Conservation (phyloP, 2,113 vertebrate genomes). For the Oenanthe melanoleuca region DNA sequence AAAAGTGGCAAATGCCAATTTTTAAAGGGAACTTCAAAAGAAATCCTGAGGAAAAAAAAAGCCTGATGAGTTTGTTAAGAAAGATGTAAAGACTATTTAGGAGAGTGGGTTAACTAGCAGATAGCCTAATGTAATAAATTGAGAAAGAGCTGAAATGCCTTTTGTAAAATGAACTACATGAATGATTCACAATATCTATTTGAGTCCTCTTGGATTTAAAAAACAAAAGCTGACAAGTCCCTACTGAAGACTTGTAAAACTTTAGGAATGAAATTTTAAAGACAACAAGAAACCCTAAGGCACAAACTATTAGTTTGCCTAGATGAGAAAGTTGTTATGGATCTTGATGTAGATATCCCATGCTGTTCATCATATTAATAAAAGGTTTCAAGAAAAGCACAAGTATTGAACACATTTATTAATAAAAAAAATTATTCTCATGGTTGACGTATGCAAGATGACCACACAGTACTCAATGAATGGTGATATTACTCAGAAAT, state of each 20-base stretch:
- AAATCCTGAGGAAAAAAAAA: background rate
- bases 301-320: background rate
- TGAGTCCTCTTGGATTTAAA: background rate
- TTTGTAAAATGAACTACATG: background rate
- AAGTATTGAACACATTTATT: background rate
- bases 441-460: background rate
- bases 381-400: background rate
- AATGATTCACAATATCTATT: background rate
- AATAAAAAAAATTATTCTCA: background rate
- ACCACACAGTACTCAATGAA: background rate
- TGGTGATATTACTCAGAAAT: background rate
- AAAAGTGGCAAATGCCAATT: background rate
- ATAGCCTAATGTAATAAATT: background rate
- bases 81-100: background rate
- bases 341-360: background rate
- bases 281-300: background rate
- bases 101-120: background rate
- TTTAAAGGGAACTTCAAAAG: background rate
- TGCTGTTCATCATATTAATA: background rate
- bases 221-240: background rate
- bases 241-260: background rate
- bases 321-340: background rate
- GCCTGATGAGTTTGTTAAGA: background rate
- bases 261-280: background rate
- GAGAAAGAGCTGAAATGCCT: background rate